Percentiles rank a stretch among this genome's conserved stretches.
Evolutionary conservation across 2,888 invertebrate genomes (phyloP).

Genomic region (Papilio gigon): DNA sequence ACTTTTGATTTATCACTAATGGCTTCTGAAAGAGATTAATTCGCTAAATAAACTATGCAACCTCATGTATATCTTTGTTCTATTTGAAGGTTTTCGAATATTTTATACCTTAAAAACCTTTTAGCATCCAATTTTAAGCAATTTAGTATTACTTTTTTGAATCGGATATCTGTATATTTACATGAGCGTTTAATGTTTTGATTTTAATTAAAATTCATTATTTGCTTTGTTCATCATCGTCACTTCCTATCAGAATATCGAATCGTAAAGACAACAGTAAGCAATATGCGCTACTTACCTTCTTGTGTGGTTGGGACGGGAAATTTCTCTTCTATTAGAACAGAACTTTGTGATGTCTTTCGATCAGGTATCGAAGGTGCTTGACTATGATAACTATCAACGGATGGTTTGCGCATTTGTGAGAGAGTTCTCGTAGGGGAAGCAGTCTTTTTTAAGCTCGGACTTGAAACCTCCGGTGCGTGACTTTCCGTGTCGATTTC

Average conservation of each 20-base stretch:
- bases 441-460: slow-evolving; percentile 68
- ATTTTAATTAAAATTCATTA: too few relatives aligned
- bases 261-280: not conserved
- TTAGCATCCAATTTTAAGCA: too few relatives aligned
- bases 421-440: slow-evolving; percentile 71
- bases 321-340: slow-evolving; percentile 82
- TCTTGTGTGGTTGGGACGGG: slow-evolving; percentile 70
- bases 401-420: slow-evolving; percentile 71
- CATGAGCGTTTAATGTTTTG: too few relatives aligned
- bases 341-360: slow-evolving; percentile 76
- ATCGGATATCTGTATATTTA: too few relatives aligned
- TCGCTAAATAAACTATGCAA: not conserved
- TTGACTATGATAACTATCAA: slow-evolving; percentile 77
- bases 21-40: slow-evolving; percentile 55
- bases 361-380: slow-evolving; percentile 74
- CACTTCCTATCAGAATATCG: not conserved
- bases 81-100: too few relatives aligned
- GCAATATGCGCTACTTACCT: slow-evolving; percentile 59
- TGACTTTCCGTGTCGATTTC: slow-evolving; percentile 68
- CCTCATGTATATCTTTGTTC: too few relatives aligned
- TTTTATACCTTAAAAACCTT: too few relatives aligned
- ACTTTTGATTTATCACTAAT: slow-evolving; percentile 72
- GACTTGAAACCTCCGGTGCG: slow-evolving; percentile 62
- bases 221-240: too few relatives aligned
- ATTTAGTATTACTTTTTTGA: too few relatives aligned